These are phyloP conservation scores for Tinea trinotella DNA, from an alignment of 2,888 invertebrate genomes.

Conservation along the genomic window DNA sequence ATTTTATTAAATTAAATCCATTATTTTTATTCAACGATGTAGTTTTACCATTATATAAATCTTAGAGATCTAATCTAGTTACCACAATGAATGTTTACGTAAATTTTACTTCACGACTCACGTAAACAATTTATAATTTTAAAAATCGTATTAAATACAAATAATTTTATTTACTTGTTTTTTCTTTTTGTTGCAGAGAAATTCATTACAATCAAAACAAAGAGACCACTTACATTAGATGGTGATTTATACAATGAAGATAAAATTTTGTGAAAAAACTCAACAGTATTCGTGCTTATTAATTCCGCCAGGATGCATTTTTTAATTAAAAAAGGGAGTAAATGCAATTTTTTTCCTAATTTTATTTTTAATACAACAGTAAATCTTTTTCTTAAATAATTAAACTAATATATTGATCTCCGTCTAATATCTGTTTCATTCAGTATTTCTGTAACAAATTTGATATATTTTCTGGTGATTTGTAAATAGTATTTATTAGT, in stretches of 20 bases:
- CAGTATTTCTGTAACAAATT: background rate
- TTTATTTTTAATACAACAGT: background rate
- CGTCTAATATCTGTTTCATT: background rate
- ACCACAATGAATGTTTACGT: too few relatives aligned
- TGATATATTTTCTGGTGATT: conserved; percentile 58
- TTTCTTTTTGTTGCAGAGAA: conserved; percentile 56
- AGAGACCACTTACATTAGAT: conserved; percentile 58
- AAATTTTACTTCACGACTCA: too few relatives aligned
- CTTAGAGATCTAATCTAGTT: too few relatives aligned
- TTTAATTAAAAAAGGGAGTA: background rate
- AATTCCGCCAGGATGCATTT: conserved; percentile 9
- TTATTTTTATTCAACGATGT: too few relatives aligned
- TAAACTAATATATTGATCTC: background rate
- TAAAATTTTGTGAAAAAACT: background rate
- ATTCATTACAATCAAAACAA: conserved; percentile 56
- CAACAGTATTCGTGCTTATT: conserved; percentile 63
- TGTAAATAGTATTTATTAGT: conserved; percentile 71
- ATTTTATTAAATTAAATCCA: too few relatives aligned
- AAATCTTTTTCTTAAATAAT: too few relatives aligned
- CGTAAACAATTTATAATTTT: too few relatives aligned
- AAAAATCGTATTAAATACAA: too few relatives aligned
- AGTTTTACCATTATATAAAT: too few relatives aligned
- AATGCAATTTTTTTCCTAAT: conserved; percentile 4
- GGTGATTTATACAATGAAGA: conserved; percentile 36
- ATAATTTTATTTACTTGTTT: background rate